Percentiles rank a stretch among this genome's conserved stretches.
phyloP scores from a whole-genome alignment of 2,797 vertebrate species.

The Sphaeramia orbicularis region DNA sequence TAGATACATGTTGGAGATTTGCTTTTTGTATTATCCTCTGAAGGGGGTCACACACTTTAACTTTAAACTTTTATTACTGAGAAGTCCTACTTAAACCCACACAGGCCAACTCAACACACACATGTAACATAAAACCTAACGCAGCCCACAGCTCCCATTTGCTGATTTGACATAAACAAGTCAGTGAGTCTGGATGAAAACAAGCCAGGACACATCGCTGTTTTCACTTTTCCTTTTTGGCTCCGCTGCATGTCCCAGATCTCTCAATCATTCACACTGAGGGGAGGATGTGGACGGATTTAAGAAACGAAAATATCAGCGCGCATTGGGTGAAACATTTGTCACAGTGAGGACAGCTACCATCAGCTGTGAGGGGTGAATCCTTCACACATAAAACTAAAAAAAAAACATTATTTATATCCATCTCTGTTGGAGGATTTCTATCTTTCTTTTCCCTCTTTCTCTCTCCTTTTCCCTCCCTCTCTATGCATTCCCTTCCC shows the following conservation, averaged over 20 bases:
- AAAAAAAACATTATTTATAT: background rate
- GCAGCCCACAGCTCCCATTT: constrained; percentile 35
- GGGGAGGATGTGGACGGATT: background rate
- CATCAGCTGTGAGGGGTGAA: constrained; percentile 16
- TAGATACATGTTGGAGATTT: too few species aligned
- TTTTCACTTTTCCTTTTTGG: constrained; percentile 47
- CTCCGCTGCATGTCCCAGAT: constrained; percentile 32
- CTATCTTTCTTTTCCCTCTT: background rate
- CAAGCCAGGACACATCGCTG: constrained; percentile 81
- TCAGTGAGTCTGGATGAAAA: constrained; percentile 74
- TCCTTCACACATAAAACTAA: background rate
- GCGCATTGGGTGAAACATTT: constrained; percentile 5
- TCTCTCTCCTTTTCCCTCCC: background rate
- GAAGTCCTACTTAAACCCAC: constrained; percentile 6
- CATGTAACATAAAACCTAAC: constrained; percentile 1
- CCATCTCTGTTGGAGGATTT: background rate
- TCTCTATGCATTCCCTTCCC: constrained; percentile 20
- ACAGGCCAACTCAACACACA: constrained; percentile 4
- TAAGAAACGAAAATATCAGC: constrained; percentile 8
- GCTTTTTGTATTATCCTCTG: too few species aligned
- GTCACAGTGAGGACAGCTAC: background rate
- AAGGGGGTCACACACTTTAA: too few species aligned
- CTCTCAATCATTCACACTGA: constrained; percentile 24
- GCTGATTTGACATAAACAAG: constrained; percentile 82
- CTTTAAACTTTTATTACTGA: too few species aligned